phyloP scores from a whole-genome alignment of 2,888 invertebrate species.

The Galerucella nymphaeae region DNA sequence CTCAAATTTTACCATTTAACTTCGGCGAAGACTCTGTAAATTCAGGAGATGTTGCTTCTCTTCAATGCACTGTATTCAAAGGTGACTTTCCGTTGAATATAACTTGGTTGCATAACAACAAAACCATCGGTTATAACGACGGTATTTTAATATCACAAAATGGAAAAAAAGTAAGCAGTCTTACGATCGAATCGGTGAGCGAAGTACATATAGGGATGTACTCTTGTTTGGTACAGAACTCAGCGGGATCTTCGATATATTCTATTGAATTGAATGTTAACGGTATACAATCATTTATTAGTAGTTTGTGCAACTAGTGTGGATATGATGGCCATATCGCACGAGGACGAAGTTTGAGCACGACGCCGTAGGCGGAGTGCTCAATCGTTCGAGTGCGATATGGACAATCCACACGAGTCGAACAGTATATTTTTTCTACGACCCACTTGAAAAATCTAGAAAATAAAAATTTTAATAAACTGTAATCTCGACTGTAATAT shows the following conservation, averaged over 20 bases:
- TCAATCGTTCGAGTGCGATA: no score
- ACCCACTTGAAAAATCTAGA: no score
- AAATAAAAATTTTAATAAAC: no score
- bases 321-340: no score
- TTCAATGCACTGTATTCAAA: slow-evolving; percentile 74
- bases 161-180: slow-evolving; percentile 66
- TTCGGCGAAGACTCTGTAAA: slow-evolving; percentile 77
- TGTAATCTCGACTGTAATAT: no score
- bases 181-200: slow-evolving; percentile 70
- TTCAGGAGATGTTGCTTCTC: slow-evolving; percentile 54
- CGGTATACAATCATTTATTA: slow-evolving; percentile 36
- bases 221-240: slow-evolving; percentile 72
- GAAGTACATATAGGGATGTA: slow-evolving; percentile 72
- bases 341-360: no score
- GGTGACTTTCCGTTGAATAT: slow-evolving; percentile 83
- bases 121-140: slow-evolving; percentile 53
- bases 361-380: no score
- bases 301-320: no score
- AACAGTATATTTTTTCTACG: no score
- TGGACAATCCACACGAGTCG: no score
- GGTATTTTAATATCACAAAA: slow-evolving; percentile 63
- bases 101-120: slow-evolving; percentile 73
- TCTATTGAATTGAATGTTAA: slow-evolving; percentile 68
- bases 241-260: slow-evolving; percentile 65
- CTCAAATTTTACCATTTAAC: slow-evolving; percentile 74